phyloP scores from a whole-genome alignment of 2,888 invertebrate species.

The Ditula angustiorana region DNA sequence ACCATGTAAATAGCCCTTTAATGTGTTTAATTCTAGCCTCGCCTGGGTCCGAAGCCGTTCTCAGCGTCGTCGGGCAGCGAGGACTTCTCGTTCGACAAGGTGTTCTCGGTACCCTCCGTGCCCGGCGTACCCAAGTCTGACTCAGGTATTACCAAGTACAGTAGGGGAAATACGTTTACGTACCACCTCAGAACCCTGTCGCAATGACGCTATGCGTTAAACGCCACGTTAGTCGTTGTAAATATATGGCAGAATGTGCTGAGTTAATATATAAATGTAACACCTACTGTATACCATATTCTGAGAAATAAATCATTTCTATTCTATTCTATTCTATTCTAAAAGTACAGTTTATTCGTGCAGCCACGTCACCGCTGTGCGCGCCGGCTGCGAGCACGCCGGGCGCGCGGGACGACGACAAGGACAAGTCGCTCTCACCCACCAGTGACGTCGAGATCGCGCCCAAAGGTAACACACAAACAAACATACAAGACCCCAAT shows the following conservation, averaged over 20 bases:
- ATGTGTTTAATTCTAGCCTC: constrained; percentile 85
- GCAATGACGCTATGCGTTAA: too few relatives aligned
- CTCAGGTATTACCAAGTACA: constrained; percentile 59
- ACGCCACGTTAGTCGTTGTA: too few relatives aligned
- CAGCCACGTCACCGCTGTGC: constrained; percentile 66
- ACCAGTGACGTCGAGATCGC: constrained; percentile 79
- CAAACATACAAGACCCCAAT: not conserved
- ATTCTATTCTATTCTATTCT: too few relatives aligned
- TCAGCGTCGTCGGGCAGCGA: constrained; percentile 90
- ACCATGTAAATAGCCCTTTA: too few relatives aligned
- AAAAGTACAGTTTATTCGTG: not conserved
- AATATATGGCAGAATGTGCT: too few relatives aligned
- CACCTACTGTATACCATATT: too few relatives aligned
- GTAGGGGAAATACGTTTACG: too few relatives aligned
- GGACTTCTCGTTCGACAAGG: constrained; percentile 92
- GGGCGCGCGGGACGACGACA: constrained; percentile 68
- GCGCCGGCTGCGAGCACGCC: constrained; percentile 58
- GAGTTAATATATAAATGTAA: too few relatives aligned
- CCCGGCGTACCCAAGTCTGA: constrained; percentile 84
- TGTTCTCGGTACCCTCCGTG: constrained; percentile 92
- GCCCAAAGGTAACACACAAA: constrained; percentile 64
- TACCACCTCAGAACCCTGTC: too few relatives aligned
- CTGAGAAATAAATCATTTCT: too few relatives aligned
- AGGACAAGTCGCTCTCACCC: constrained; percentile 80
- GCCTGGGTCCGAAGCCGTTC: constrained; percentile 94